Evolutionary conservation across 2,113 vertebrate species (phyloP), one percentile per base, ranked within the genome.

Genomic region (Megaptera novaeangliae): DNA sequence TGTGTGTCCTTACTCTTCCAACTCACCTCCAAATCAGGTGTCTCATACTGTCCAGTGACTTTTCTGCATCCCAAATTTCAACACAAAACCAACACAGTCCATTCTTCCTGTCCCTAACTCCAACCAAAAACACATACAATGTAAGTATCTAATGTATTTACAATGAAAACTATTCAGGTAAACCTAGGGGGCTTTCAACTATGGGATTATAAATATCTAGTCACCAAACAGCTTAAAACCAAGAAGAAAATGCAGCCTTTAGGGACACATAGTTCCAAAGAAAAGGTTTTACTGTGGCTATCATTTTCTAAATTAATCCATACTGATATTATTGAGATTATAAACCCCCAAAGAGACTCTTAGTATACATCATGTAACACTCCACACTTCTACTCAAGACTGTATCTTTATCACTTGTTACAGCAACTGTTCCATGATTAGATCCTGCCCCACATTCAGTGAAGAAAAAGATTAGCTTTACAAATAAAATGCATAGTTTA

Each of bases 261-360:
- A 92, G 12, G 2, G 55, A 94, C 41, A 85, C 36, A 88, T 46
- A 95, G 66, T 87, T 78, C 88, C 82, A 96, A 52, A 94, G 27
- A 64, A 95, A 39, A 96, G 74, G 25, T 80, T 95, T 88, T 91
- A 95, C 57, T 66, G 6, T 31, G 57, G 10, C 27, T 13, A 1
- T 82, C 74, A 95, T 36, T 66, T 91, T 93, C 88, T 78, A 71
- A 93, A 92, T 72, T 57, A 91, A 96, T 77, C 66, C 44, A 88
- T 25, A 85, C 18, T 52, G 27, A 46, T 57, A 68, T 18, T 82
- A 91, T 5, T 91, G 57, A 89, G 31, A 90, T 46, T 41, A 92
- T 39, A 88, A 87, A 86, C 17, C 36, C n/a, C 78, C 66, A 52
- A 93, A 88, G 61, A 69, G 3, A 90, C 34, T 46, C 74, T 72